Conservation (phyloP, 2,888 invertebrate species). For the Tetropium fuscum region DNA sequence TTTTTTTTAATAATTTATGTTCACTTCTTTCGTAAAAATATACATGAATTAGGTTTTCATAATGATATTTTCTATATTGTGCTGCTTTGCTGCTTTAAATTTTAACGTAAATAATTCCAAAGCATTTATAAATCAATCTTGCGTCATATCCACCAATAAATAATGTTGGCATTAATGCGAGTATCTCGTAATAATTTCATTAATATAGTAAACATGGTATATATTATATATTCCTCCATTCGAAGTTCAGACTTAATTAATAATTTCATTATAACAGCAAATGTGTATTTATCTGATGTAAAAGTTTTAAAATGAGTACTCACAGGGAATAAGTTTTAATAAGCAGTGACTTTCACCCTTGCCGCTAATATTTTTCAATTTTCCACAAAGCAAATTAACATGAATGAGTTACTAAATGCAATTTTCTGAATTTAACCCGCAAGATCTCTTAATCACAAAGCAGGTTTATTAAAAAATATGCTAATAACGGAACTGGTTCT, state of each 20-base stretch:
- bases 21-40: too few species aligned
- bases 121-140: too few species aligned
- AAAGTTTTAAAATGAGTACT: conserved; percentile 23
- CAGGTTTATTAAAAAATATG: conserved; percentile 46
- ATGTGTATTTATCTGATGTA: conserved; percentile 2
- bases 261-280: conserved; percentile 3
- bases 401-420: conserved; percentile 42
- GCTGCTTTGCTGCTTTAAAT: too few species aligned
- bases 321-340: conserved; percentile 41
- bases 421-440: conserved; percentile 37
- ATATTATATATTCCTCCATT: not conserved
- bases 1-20: too few species aligned
- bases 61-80: too few species aligned
- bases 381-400: conserved; percentile 44
- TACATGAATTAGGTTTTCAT: too few species aligned
- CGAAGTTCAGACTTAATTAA: not conserved
- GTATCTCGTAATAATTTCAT: too few species aligned
- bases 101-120: too few species aligned
- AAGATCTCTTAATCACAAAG: conserved; percentile 38
- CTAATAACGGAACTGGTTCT: conserved; percentile 44
- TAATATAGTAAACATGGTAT: too few species aligned
- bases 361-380: conserved; percentile 45
- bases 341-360: conserved; percentile 36
- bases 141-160: too few species aligned
- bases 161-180: too few species aligned